Conservation (phyloP, 2,888 invertebrate genomes). For the Chironomus tentans region DNA sequence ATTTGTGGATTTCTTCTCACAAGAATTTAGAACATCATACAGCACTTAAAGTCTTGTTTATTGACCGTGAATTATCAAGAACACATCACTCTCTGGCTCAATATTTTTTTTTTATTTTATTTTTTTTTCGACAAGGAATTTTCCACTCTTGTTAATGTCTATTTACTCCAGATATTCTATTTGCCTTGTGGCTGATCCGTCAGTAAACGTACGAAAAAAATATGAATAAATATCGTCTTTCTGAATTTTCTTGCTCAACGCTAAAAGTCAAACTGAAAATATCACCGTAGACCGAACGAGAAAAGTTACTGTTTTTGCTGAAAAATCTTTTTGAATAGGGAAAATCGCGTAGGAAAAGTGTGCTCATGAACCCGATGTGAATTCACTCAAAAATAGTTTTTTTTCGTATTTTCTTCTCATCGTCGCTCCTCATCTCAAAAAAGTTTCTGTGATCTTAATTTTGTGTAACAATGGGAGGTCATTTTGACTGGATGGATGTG, state of each 20-base stretch:
- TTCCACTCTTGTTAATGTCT: not conserved
- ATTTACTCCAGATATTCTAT: not conserved
- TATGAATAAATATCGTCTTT: not conserved
- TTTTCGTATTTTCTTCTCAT: not conserved
- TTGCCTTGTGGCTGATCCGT: not conserved
- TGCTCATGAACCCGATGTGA: conserved; percentile 18
- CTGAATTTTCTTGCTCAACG: conserved; percentile 12
- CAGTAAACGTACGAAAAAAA: not conserved
- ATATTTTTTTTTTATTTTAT: not conserved
- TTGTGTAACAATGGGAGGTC: too few relatives aligned
- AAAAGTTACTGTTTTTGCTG: not conserved
- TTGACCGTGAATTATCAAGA: not conserved
- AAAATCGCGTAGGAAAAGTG: conserved; percentile 16
- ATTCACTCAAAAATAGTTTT: conserved; percentile 19
- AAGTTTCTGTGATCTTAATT: too few relatives aligned
- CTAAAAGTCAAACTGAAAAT: conserved; percentile 11
- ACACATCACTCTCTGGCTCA: not conserved
- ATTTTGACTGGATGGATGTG: too few relatives aligned
- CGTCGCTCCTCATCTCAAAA: too few relatives aligned
- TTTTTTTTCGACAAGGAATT: not conserved
- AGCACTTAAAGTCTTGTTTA: not conserved
- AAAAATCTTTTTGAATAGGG: not conserved
- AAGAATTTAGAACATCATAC: not conserved
- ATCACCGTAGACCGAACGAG: conserved; percentile 1
- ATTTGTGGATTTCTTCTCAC: not conserved